Evolutionary conservation across 2,888 invertebrate species (phyloP).

Genomic region (Ichneumoninae sp.): DNA sequence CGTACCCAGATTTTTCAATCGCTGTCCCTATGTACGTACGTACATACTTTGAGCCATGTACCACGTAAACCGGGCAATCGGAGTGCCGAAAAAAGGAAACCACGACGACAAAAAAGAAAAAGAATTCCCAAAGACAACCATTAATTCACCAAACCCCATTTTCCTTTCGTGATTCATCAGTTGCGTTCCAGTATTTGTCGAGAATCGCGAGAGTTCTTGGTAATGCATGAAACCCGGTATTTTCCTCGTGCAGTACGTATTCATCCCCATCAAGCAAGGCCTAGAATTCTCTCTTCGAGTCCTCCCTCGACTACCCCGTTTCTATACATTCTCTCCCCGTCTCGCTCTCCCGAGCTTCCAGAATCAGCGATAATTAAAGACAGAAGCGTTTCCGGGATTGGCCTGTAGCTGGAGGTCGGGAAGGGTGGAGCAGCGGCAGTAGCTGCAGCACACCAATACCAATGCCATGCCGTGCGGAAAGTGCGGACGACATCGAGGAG

Average conservation of each 20-base stretch:
- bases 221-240: conserved; percentile 29
- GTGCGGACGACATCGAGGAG: conserved; percentile 73
- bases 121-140: conserved; percentile 8
- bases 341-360: conserved; percentile 57
- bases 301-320: conserved; percentile 29
- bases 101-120: background rate
- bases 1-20: conserved; percentile 42
- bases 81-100: background rate
- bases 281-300: conserved; percentile 25
- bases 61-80: conserved; percentile 1
- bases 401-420: conserved; percentile 74
- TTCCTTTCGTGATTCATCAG: conserved; percentile 19
- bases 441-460: conserved; percentile 40
- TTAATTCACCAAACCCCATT: conserved; percentile 12
- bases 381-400: conserved; percentile 76
- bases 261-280: conserved; percentile 5
- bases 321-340: conserved; percentile 46
- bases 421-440: conserved; percentile 59
- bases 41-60: conserved; percentile 10
- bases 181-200: background rate
- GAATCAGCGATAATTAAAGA: conserved; percentile 70
- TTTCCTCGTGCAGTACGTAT: conserved; percentile 28
- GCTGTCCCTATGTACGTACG: background rate
- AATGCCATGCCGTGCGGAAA: conserved; percentile 68
- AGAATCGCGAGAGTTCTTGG: conserved; percentile 24